phyloP scores from a whole-genome alignment of 2,113 vertebrate genomes.

The Lontra canadensis region DNA sequence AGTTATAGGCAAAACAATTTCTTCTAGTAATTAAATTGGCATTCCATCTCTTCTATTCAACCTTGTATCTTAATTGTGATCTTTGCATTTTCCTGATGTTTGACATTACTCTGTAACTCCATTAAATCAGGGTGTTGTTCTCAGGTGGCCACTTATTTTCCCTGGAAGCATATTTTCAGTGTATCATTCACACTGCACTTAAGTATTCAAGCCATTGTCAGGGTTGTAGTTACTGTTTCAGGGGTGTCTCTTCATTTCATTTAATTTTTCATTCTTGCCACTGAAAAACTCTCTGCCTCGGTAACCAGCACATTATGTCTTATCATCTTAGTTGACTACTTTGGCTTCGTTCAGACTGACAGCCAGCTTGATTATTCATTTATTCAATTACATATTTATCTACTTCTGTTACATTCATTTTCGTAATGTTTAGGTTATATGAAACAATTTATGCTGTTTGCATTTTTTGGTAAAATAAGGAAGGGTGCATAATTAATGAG shows the following conservation, averaged over 20 bases:
- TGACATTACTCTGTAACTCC: background rate
- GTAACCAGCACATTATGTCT: background rate
- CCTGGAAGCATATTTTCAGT: background rate
- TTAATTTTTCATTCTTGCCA: background rate
- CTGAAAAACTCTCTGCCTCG: background rate
- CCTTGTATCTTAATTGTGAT: background rate
- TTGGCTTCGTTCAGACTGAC: background rate
- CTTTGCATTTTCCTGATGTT: background rate
- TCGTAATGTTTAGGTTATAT: background rate
- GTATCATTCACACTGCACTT: background rate
- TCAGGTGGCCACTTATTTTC: background rate
- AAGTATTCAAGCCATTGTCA: background rate
- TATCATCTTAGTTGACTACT: background rate
- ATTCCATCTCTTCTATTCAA: background rate
- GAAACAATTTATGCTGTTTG: background rate
- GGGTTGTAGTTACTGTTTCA: background rate
- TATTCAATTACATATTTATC: background rate
- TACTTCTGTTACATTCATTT: background rate
- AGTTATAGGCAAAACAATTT: background rate
- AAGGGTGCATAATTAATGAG: background rate
- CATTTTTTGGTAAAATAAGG: background rate
- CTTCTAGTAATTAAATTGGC: background rate
- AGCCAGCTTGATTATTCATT: background rate
- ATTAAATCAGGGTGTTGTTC: background rate
- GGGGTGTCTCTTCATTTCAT: background rate